Percentiles rank a stretch among this genome's conserved stretches.
These are phyloP conservation scores for Indicator indicator DNA, from an alignment of 2,113 vertebrate genomes.

Conservation along the genomic window DNA sequence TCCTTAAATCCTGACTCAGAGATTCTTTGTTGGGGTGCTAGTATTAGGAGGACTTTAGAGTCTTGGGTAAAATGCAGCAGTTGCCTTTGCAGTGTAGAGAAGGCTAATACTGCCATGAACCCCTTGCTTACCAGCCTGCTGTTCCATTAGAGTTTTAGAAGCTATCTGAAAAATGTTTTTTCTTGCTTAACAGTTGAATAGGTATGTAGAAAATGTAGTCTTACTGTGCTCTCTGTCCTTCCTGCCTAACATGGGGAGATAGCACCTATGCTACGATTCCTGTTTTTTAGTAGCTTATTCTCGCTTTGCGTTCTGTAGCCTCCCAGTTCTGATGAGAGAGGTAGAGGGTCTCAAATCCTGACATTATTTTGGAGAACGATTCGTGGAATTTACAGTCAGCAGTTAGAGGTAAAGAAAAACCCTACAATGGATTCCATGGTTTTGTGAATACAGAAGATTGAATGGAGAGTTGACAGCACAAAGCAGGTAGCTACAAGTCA, in stretches of 20 bases:
- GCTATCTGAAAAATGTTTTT: background rate
- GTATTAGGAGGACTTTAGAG: background rate
- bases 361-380: background rate
- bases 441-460: background rate
- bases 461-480: background rate
- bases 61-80: background rate
- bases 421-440: accelerated
- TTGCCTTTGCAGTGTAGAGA: background rate
- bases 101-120: background rate
- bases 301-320: background rate
- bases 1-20: background rate
- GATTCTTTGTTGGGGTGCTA: background rate
- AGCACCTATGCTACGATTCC: background rate
- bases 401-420: background rate
- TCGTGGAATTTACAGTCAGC: background rate
- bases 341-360: background rate
- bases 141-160: background rate
- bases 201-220: background rate
- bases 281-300: background rate
- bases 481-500: background rate
- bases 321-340: background rate
- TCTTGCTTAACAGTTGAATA: background rate
- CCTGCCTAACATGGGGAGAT: background rate
- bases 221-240: background rate
- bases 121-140: background rate